Base-by-base conservation (phyloP, 2,113 vertebrate genomes). In the Pterocles orientalis region DNA sequence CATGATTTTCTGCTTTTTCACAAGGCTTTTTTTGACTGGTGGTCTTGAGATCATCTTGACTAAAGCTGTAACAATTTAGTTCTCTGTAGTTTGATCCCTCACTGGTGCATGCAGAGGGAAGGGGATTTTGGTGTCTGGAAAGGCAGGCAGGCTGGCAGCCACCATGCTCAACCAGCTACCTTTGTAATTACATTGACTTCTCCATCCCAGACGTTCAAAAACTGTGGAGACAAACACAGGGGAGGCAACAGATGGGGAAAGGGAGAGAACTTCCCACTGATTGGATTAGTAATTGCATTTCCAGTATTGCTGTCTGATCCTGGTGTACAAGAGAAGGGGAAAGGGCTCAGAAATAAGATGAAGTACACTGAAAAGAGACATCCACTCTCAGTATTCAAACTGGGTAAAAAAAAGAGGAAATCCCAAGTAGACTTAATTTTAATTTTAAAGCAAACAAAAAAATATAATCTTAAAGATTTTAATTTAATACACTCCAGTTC, bases 381-480 rank as follows among this genome's bases (percentile, higher is more conserved):
- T 23, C 14, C 14, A 9, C 18, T 87, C 20, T 28, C 41, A 20
- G 12, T 54, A 61, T 29, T 70, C 14, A 6, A 86, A 34, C 23
- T 34, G 41, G 14, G 25, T 33, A 28, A 54, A 53, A 7, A 41
- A 65, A 61, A 88, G 53, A 50, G 19, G 17, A 84, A 70, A 45
- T 45, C 12, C 10, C 3, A 29, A 6, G 10, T 33, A 31, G 64
- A 64, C 18, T 25, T 69, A 45, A 68, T 45, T 71, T 82, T 60
- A 48, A 56, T 73, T 66, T 51, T 68, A 45, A 75, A 80, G 8
- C 18, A 86, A 91, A 82, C 33, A 4, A 25, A 64, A 73, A 68
- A 11, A 33, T 0, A 47, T 0, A 0, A 18, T 51, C 10, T 31
- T 36, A 60, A 83, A 82, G 8, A 17, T 60, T 71, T 64, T 13